These are phyloP conservation scores for Ametastegia equiseti DNA, from an alignment of 2,888 invertebrate genomes.

Conservation along the genomic window DNA sequence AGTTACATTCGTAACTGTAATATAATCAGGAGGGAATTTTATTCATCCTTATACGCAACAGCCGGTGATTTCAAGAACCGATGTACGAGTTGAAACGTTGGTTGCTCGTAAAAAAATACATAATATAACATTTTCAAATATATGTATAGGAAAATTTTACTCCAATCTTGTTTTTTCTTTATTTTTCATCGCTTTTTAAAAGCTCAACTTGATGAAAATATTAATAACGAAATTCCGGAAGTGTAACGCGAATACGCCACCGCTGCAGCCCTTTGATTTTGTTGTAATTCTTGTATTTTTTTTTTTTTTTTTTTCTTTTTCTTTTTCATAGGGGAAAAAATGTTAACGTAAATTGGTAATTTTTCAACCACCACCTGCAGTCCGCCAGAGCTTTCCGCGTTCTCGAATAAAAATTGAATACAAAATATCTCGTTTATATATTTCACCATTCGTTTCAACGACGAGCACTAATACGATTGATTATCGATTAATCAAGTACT, in stretches of 20 bases:
- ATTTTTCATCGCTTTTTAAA: constrained; percentile 31
- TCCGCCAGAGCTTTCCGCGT: no score
- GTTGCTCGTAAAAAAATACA: background rate
- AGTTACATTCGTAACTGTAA: no score
- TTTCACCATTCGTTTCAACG: no score
- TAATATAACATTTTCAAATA: background rate
- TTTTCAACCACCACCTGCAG: no score
- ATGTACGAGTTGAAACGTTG: background rate
- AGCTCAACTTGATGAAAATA: constrained; percentile 55
- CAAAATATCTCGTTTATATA: no score
- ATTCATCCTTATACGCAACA: no score
- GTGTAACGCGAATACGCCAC: background rate
- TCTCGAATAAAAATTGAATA: no score
- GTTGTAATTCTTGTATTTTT: background rate
- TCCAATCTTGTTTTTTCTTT: background rate
- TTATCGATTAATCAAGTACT: no score
- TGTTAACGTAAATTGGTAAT: background rate
- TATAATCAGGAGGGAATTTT: no score
- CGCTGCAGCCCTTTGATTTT: constrained; percentile 4
- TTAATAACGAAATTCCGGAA: constrained; percentile 71
- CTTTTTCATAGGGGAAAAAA: background rate
- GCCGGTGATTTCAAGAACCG: no score
- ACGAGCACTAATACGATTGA: no score
- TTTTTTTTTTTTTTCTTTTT: background rate
- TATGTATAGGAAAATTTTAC: constrained; percentile 10